Evolutionary conservation across 1,140 invertebrate genomes (phyloP).

Genomic region (Venturia canescens): DNA sequence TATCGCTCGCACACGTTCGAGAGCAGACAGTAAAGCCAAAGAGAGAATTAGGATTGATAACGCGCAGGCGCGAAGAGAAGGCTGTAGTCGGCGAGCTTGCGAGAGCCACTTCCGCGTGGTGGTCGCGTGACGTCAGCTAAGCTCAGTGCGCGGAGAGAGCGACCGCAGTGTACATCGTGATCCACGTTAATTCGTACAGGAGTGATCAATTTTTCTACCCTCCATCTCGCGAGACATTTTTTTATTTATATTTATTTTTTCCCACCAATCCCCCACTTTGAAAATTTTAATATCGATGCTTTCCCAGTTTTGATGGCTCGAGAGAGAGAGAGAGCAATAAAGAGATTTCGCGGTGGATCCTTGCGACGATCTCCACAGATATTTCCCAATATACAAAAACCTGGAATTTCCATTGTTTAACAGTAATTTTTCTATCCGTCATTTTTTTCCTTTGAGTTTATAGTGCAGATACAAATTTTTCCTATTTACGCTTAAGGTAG

Average conservation of each 20-base stretch:
- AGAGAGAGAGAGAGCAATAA: too few relatives aligned
- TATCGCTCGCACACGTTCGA: not conserved
- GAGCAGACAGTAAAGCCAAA: not conserved
- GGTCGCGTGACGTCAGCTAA: constrained; percentile 74
- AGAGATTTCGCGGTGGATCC: too few relatives aligned
- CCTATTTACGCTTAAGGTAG: too few relatives aligned
- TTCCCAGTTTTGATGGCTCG: too few relatives aligned
- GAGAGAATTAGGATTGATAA: not conserved
- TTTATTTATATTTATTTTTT: not conserved
- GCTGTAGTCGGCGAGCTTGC: constrained; percentile 62
- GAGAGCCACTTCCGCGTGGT: constrained; percentile 74
- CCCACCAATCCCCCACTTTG: not conserved
- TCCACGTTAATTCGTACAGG: constrained; percentile 67
- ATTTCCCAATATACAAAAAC: too few relatives aligned
- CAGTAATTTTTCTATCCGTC: too few relatives aligned
- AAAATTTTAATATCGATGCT: too few relatives aligned
- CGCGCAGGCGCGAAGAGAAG: constrained; percentile 55
- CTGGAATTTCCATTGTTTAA: too few relatives aligned
- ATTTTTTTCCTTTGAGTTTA: too few relatives aligned
- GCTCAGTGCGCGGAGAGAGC: constrained; percentile 75
- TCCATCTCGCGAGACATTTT: not conserved
- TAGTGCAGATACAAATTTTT: too few relatives aligned
- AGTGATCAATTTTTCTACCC: constrained; percentile 39
- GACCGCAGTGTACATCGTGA: constrained; percentile 73
- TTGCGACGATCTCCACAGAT: too few relatives aligned